Evolutionary conservation across 2,888 invertebrate species (phyloP).

Genomic region (Callyntrura sp.): DNA sequence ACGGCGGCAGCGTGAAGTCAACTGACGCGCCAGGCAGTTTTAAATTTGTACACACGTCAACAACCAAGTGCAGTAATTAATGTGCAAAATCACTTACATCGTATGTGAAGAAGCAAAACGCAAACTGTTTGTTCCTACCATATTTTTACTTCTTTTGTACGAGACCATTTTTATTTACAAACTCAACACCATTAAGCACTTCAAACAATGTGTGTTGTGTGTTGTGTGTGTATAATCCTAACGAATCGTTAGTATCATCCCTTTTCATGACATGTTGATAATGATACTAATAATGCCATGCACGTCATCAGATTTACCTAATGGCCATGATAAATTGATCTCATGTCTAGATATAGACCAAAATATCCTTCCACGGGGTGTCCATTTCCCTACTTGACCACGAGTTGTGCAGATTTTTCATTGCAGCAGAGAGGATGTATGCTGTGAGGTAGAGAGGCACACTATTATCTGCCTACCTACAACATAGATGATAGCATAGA

Average conservation of each 20-base stretch:
- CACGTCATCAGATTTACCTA: slow-evolving; percentile 69
- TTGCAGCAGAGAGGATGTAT: not conserved
- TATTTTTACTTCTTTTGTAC: not conserved
- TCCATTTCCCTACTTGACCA: slow-evolving; percentile 56
- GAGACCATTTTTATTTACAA: slow-evolving; percentile 16
- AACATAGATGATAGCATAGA: not conserved
- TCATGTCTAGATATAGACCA: slow-evolving; percentile 69
- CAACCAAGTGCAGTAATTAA: not conserved
- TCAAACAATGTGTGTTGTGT: slow-evolving; percentile 63
- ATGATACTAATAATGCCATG: slow-evolving; percentile 55
- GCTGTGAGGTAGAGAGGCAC: not conserved
- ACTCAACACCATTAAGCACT: slow-evolving; percentile 24
- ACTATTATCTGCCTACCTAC: no score
- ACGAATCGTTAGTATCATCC: slow-evolving; percentile 1
- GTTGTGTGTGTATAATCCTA: slow-evolving; percentile 33
- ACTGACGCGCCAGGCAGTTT: not conserved
- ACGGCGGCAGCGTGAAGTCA: slow-evolving; percentile 6
- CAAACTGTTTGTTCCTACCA: not conserved
- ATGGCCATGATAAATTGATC: slow-evolving; percentile 74
- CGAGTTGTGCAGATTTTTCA: not conserved
- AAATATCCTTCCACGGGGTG: slow-evolving; percentile 59
- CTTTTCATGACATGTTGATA: slow-evolving; percentile 32
- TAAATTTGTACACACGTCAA: not conserved
- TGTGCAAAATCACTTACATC: slow-evolving; percentile 35
- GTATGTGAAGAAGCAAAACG: not conserved